Conservation (phyloP, 2,888 invertebrate genomes). For the Oscheius myriophilus region DNA sequence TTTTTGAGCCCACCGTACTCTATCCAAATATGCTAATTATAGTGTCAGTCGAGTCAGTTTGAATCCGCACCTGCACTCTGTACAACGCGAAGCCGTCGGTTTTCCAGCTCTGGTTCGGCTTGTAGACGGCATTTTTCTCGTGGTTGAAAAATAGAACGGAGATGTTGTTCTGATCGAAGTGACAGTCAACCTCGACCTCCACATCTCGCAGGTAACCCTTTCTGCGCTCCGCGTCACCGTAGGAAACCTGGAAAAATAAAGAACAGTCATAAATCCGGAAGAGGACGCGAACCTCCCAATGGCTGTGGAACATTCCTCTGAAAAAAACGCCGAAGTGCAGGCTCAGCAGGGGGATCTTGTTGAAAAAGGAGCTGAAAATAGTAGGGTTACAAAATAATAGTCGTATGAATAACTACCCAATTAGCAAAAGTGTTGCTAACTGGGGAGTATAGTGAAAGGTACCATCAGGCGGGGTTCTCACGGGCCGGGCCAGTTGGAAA, state of each 20-base stretch:
- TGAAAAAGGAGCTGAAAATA: slow-evolving; percentile 9
- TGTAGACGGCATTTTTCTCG: neutral
- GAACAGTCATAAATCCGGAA: too few relatives aligned
- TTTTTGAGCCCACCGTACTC: too few relatives aligned
- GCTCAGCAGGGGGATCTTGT: neutral
- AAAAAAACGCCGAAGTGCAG: slow-evolving; percentile 15
- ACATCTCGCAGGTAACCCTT: neutral
- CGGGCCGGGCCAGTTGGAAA: too few relatives aligned
- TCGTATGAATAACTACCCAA: too few relatives aligned
- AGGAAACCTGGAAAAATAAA: too few relatives aligned
- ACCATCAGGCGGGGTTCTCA: too few relatives aligned
- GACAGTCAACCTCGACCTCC: slow-evolving; percentile 6
- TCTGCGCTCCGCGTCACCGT: too few relatives aligned
- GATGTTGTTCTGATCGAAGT: slow-evolving; percentile 19
- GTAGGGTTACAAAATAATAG: too few relatives aligned
- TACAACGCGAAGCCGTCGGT: neutral
- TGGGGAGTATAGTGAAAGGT: too few relatives aligned
- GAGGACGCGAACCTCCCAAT: slow-evolving; percentile 9
- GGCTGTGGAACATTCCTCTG: slow-evolving; percentile 1
- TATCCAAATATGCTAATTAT: too few relatives aligned
- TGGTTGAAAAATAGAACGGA: neutral
- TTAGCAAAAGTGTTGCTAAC: too few relatives aligned
- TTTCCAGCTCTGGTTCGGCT: too few relatives aligned
- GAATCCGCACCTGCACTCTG: slow-evolving; percentile 10
- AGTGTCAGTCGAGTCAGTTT: neutral